Base-by-base conservation (phyloP, 2,797 vertebrate genomes). In the Nasua narica region DNA sequence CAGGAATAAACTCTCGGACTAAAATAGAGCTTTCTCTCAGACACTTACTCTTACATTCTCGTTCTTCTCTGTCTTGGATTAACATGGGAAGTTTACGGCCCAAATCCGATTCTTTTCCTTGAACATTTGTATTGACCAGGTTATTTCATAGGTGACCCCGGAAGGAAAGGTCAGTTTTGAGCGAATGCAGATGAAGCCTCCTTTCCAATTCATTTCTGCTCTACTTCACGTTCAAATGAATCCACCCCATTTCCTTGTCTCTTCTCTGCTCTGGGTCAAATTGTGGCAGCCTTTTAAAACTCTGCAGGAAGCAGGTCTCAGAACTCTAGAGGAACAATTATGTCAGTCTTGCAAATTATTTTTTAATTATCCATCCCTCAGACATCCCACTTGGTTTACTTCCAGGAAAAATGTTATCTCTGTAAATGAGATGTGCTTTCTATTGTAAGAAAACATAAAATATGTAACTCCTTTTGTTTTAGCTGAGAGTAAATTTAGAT, bases 281-380 rank as follows among this genome's bases (percentile, higher is more conserved):
- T 23, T 8, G 6, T 72, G 43, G 43, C 32, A 50, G 40, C 52
- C 46, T 91, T 69, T 74, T 10, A 87, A 81, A 95, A 60, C 12
- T 40, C 25, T 19, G 11, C 46, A 87, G 67, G 52, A 92, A 74
- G 32, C 40, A 46, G 50, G 43, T 93, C 70, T 95, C 83, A 32
- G 85, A 69, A 46, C 35, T 72, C 37, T 27, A 25, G n/a, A 72
- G 9, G 27, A 91, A 70, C 15, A 25, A 48, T 85, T 65, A 32
- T 35, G 13, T 62, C 81, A 54, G 13, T 83, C 90, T 95, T 76
- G 29, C 43, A 91, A 92, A 84, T 77, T 92, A 60, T 86, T 70
- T 93, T 96, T 92, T 67, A 90, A 84, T 94, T 87, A 76, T 89
- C 56, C 14, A 13, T 96, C 89, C 78, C 72, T 94, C 54, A 58